Evolutionary conservation across 2,888 invertebrate species (phyloP).

Genomic region (Anoplius nigerrimus): DNA sequence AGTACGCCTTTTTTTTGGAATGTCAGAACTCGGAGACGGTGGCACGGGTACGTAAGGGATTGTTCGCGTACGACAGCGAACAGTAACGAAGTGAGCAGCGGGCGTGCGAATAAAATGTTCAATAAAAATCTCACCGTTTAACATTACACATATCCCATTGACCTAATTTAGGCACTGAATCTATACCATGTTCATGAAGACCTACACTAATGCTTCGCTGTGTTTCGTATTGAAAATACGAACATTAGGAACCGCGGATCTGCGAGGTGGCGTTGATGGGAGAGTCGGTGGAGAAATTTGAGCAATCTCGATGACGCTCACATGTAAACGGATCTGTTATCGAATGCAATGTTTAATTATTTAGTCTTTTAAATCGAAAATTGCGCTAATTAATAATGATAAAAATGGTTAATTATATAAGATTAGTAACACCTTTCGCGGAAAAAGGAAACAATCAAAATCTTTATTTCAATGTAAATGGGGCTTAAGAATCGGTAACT

Average conservation of each 20-base stretch:
- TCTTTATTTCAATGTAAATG: no score
- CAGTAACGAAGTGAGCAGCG: not conserved
- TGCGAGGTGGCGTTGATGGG: no score
- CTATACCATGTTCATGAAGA: not conserved
- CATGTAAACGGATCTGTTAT: no score
- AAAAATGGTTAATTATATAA: no score
- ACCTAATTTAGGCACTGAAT: slow-evolving; percentile 12
- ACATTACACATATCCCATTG: slow-evolving; percentile 13
- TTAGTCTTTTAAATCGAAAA: no score
- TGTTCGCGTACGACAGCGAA: not conserved
- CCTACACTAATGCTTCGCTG: not conserved
- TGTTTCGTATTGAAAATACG: not conserved
- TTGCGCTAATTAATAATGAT: no score
- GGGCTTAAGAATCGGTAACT: no score
- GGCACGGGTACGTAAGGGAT: not conserved
- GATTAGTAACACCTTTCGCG: no score
- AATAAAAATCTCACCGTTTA: not conserved
- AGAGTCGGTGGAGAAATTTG: no score
- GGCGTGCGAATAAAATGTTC: not conserved
- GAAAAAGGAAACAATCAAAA: no score
- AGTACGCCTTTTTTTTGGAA: not conserved
- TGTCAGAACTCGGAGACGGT: not conserved
- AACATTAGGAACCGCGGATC: not conserved
- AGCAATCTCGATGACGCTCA: no score
- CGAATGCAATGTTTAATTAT: no score